Percentiles rank a stretch among this genome's conserved stretches.
Evolutionary conservation across 2,888 invertebrate genomes (phyloP).

Genomic region (Tetanocera ferruginea): DNA sequence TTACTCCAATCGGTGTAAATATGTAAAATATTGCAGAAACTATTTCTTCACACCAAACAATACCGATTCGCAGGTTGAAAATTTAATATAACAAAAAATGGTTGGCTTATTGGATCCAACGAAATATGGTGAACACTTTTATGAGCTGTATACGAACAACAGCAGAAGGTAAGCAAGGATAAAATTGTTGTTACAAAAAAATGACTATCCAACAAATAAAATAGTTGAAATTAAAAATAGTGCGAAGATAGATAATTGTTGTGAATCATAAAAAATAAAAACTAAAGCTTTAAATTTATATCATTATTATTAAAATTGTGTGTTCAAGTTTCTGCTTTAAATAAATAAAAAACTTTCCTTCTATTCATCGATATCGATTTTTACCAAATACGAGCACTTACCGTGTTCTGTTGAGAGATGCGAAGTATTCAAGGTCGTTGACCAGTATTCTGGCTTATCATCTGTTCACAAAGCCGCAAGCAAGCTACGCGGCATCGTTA

Average conservation of each 20-base stretch:
- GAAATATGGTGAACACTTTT: slow-evolving; percentile 70
- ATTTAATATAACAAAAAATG: slow-evolving; percentile 52
- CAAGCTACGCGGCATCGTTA: slow-evolving; percentile 3
- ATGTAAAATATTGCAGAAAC: no score
- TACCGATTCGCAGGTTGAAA: neutral
- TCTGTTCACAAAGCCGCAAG: slow-evolving; percentile 38
- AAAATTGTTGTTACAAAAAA: neutral
- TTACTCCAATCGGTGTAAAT: no score
- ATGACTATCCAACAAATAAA: neutral
- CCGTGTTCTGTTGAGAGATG: slow-evolving; percentile 42
- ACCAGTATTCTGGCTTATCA: slow-evolving; percentile 16
- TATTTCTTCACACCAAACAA: no score
- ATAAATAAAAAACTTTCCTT: neutral
- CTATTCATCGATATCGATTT: slow-evolving; percentile 27
- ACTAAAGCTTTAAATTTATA: no score
- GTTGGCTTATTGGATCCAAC: slow-evolving; percentile 68
- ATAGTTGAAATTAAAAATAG: no score
- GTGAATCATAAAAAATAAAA: no score
- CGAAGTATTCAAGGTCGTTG: slow-evolving; percentile 50
- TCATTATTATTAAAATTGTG: neutral
- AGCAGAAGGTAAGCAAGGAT: slow-evolving; percentile 60
- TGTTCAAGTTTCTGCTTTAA: slow-evolving; percentile 29
- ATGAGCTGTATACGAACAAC: slow-evolving; percentile 68
- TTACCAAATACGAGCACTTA: slow-evolving; percentile 52
- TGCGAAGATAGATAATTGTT: no score